Base-by-base conservation (phyloP, 2,797 vertebrate species). In the Carduelis carduelis region DNA sequence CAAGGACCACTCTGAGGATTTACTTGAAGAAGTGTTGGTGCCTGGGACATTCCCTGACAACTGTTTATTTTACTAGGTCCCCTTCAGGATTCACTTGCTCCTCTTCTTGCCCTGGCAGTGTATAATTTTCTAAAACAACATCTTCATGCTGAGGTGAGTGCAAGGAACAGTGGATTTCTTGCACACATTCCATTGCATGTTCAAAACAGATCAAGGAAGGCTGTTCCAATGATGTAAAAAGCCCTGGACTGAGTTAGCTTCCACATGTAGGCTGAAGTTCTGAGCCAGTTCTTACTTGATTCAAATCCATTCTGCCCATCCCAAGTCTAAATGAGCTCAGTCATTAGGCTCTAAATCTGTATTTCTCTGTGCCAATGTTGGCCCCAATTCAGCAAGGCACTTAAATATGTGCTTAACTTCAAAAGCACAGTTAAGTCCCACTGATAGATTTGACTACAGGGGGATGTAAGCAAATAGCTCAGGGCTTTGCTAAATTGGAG, bases 401-500 rank as follows among this genome's bases (percentile, higher is more conserved):
- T 97, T 95, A 95, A 96, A 95, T 87, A 57, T 50, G 78, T 89
- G 83, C 94, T 96, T 95, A 92, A 95, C 95, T 96, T 96, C 95
- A 96, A 96, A 95, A 91, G 91, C 88, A 82, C 17, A 3, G 89
- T 80, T 96, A 95, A 94, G 88, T 93, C 93, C 81, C 88, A 95
- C 86, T 94, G 96, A 95, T 93, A 93, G 86, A 89, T 90, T 84
- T 95, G 96, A 96, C 95, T 96, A 64, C 81, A 92, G 59, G 75
- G 84, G 88, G 83, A 96, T 94, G 78, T 96, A 93, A 95, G 96
- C 80, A 96, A 94, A 95, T 80, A 90, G 93, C 90, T 84, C 50
- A 93, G 55, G 86, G 91, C 93, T 96, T 90, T 91, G 89, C 86
- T 95, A 91, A 96, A 94, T 37, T 76, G 71, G 43, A 47, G 83